Conservation (phyloP, 2,797 vertebrate genomes). For the Salmo trutta region DNA sequence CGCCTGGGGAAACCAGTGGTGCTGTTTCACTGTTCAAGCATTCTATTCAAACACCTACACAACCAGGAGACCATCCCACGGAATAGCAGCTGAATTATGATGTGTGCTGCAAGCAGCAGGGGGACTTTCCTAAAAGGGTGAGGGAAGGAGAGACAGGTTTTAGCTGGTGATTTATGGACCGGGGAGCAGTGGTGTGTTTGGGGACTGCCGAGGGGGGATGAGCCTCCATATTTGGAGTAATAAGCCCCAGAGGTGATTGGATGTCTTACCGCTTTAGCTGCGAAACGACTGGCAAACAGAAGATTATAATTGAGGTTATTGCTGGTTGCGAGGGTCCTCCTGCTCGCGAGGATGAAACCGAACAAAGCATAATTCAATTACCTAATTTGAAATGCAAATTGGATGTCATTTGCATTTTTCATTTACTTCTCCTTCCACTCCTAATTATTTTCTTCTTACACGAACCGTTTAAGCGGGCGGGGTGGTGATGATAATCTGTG, state of each 20-base stretch:
- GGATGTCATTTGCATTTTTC: conserved; percentile 71
- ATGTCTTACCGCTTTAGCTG: conserved; percentile 41
- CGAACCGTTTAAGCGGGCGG: conserved; percentile 50
- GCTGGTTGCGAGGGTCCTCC: conserved; percentile 55
- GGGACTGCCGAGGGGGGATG: conserved; percentile 28
- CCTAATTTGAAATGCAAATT: conserved; percentile 77
- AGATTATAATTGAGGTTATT: conserved; percentile 70
- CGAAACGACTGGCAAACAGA: conserved; percentile 43
- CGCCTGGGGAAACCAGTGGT: not conserved
- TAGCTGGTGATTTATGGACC: no score
- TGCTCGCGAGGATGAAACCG: conserved; percentile 60
- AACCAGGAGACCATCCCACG: not conserved
- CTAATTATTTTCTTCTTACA: conserved; percentile 71
- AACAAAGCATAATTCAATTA: conserved; percentile 70
- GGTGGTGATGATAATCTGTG: conserved; percentile 42
- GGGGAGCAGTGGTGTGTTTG: conserved; percentile 2
- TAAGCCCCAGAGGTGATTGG: conserved; percentile 37
- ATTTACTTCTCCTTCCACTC: conserved; percentile 64
- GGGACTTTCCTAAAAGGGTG: not conserved
- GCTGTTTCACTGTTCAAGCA: not conserved
- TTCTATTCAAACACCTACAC: not conserved
- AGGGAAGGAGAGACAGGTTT: not conserved
- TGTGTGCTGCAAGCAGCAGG: not conserved
- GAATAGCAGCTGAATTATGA: not conserved
- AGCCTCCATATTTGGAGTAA: conserved; percentile 50